Evolutionary conservation across 1,140 invertebrate species (phyloP), one percentile per base, ranked within the genome.

Genomic region (Macrocentrus cingulum): DNA sequence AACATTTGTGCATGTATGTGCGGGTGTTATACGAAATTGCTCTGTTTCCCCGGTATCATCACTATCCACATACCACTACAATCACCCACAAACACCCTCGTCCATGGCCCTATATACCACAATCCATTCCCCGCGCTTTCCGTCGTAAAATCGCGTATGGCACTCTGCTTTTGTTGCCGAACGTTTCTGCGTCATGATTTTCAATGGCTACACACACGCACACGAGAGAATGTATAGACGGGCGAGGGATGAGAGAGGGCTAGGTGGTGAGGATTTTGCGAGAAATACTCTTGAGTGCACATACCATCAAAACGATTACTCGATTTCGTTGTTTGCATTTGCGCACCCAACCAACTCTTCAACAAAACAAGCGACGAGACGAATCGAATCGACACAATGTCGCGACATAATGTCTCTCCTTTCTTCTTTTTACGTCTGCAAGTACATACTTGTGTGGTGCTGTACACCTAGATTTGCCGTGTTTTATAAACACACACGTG

Each of bases 161-260:
- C 52, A 55, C 52, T 55, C 42, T 19, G 13, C 52, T 55, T 55
- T 55, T 55, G 52, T 55, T 37, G 13, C 52, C 56, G 8, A 64
- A 59, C 48, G 60, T 46, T 59, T 56, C 36, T 50, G 45, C 48
- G 52, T 45, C 56, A 62, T 64, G 53, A 64, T 66, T 66, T 64
- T 62, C 64, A 66, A 66, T 64, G 61, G 49, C 11, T n/a, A 19
- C 23, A 16, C n/a, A n/a, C n/a, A n/a, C n/a, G n/a, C n/a, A n/a
- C n/a, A n/a, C n/a, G n/a, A n/a, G n/a, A n/a, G n/a, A n/a, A n/a
- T n/a, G n/a, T n/a, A n/a, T n/a, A n/a, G n/a, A n/a, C n/a, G n/a
- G n/a, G n/a, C n/a, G n/a, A n/a, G n/a, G n/a, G n/a, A n/a, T n/a
- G n/a, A n/a, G n/a, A n/a, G n/a, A n/a, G n/a, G n/a, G n/a, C n/a